phyloP scores from a whole-genome alignment of 2,888 invertebrate genomes.

The Imbricaverruca yamaguchii region DNA sequence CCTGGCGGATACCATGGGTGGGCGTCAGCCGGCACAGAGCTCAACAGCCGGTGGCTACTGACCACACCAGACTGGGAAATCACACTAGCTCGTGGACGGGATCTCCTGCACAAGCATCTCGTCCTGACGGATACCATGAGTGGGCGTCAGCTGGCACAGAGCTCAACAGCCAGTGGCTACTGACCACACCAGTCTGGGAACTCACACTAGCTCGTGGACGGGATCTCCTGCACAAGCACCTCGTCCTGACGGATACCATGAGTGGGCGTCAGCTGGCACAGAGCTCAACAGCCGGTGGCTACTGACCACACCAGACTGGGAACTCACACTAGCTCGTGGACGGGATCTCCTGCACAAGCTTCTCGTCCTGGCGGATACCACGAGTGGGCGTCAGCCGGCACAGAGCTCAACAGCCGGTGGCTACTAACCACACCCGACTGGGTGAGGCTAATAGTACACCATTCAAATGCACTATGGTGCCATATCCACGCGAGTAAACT shows the following conservation, averaged over 20 bases:
- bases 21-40: not conserved
- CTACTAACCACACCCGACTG: not conserved
- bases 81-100: too few species aligned
- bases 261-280: not conserved
- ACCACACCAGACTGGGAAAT: not conserved
- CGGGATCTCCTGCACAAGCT: conserved; percentile 43
- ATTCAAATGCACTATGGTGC: too few species aligned
- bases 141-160: not conserved
- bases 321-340: conserved; percentile 40
- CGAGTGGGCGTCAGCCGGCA: too few species aligned
- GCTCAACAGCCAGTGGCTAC: too few species aligned
- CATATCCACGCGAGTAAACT: too few species aligned
- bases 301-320: not conserved
- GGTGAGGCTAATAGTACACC: too few species aligned
- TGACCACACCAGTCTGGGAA: not conserved
- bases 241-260: too few species aligned
- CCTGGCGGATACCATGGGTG: not conserved
- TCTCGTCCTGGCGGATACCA: conserved; percentile 21
- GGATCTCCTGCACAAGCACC: too few species aligned
- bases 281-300: too few species aligned
- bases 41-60: not conserved
- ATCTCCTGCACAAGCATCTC: too few species aligned
- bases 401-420: not conserved
- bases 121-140: too few species aligned
- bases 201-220: too few species aligned